Base-by-base conservation (phyloP, 2,113 vertebrate species). In the Microcebus griseorufus region DNA sequence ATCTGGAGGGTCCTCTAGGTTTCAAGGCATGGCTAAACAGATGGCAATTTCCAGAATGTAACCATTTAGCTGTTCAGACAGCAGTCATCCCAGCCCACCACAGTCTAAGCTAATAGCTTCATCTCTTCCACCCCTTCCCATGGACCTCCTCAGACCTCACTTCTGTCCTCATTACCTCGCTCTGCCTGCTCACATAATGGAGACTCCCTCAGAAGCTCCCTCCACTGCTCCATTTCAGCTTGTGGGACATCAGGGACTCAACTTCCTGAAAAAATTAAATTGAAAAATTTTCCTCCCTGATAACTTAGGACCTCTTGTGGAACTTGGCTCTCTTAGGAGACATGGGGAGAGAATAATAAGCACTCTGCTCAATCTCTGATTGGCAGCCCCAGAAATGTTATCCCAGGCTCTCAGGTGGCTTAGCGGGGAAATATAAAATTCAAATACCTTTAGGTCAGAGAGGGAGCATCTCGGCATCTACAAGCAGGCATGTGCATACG, bases 291-390 rank as follows among this genome's bases (percentile, higher is more conserved):
- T 98, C 94, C 69, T 96, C 55, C 18, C 23, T 95, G 92, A 79
- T 98, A 97, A 91, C 75, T 82, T 34, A 96, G 10, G 95, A 92
- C 45, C 78, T 72, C 51, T 94, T 42, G 23, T 85, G 81, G 90
- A 95, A 76, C 32, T 42, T 84, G 82, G 13, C 90, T 87, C 92
- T 96, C 90, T 58, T 55, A 45, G 65, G 96, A 97, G 90, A 89
- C 95, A 80, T 76, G 92, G 75, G 80, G 76, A 82, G 97, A 81
- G 76, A 95, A 84, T 97, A 98, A 97, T 90, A 98, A 96, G 64
- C 86, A 65, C 45, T 96, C 17, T 79, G 60, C 34, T 97, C 23
- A n/a, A 72, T 82, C 80, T 42, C 2, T 79, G 55, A 89, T 78
- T 70, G 93, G 96, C 32, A 14, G 85, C n/a, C 79, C 51, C 89